Percentiles rank a stretch among this genome's conserved stretches.
These are phyloP conservation scores for Panopea generosa DNA, from an alignment of 2,888 invertebrate genomes.

Conservation along the genomic window DNA sequence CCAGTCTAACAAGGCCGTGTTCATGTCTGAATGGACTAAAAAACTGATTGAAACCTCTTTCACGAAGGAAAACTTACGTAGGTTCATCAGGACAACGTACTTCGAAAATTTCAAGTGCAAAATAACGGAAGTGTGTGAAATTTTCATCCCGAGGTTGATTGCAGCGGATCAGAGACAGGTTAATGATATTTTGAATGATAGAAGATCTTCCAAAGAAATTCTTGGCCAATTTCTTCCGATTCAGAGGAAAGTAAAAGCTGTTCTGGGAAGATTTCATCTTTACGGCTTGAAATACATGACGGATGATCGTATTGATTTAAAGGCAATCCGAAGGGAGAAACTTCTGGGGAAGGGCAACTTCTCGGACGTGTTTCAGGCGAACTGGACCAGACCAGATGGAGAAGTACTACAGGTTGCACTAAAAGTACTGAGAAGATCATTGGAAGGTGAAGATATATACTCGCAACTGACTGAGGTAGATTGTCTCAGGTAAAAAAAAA, in stretches of 20 bases:
- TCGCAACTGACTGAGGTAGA: slow-evolving; percentile 65
- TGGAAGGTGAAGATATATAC: slow-evolving; percentile 43
- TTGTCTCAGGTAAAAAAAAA: slow-evolving; percentile 52
- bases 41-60: slow-evolving; percentile 36
- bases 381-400: slow-evolving; percentile 8
- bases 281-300: slow-evolving; percentile 54
- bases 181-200: slow-evolving; percentile 58
- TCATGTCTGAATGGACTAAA: slow-evolving; percentile 60
- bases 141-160: slow-evolving; percentile 66
- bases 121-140: slow-evolving; percentile 57
- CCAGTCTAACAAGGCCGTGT: slow-evolving; percentile 45
- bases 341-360: slow-evolving; percentile 58
- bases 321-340: slow-evolving; percentile 15
- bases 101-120: slow-evolving; percentile 44
- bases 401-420: slow-evolving; percentile 54
- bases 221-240: slow-evolving; percentile 57
- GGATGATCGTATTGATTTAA: slow-evolving; percentile 40
- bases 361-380: slow-evolving; percentile 52
- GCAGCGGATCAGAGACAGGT: slow-evolving; percentile 57
- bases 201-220: slow-evolving; percentile 56
- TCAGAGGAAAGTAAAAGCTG: slow-evolving; percentile 39
- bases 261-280: slow-evolving; percentile 53
- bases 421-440: slow-evolving; percentile 47
- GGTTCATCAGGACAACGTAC: slow-evolving; percentile 46
- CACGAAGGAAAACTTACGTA: slow-evolving; percentile 37